Evolutionary conservation across 2,113 vertebrate species (phyloP), one percentile per base, ranked within the genome.

Genomic region (Poeciliopsis turrubarensis): DNA sequence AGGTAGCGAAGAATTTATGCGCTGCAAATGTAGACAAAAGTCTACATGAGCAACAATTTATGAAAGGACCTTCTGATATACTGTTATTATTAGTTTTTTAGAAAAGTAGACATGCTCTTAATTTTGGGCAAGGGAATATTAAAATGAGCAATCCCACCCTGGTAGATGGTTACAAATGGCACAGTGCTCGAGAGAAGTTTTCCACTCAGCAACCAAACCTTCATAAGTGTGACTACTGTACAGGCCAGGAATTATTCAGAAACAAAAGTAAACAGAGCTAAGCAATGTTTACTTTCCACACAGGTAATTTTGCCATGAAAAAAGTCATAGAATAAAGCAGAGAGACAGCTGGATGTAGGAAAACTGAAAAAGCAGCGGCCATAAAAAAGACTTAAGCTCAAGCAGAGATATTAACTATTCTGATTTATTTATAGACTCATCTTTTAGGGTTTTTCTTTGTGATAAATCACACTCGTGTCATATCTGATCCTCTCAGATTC

Each of bases 201-300:
- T 92, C 85, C 86, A 79, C 77, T 79, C 66, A 70, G 75, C 51
- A 60, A 63, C 78, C 79, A 73, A 68, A 70, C 81, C 70, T 80
- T 83, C 60, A 92, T 77, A 89, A 88, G 90, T 89, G 89, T 84
- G 81, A 91, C 86, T 89, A 83, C 89, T 90, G 90, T 89, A 87
- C 80, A 64, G 83, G 72, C 69, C 79, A 78, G 70, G 86, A 91
- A 89, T 91, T 87, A 91, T 77, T 86, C 91, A 84, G 79, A 87
- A 86, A 88, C 81, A 86, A 89, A 90, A 86, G 81, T 86, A 86
- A 90, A 91, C 85, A 86, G 78, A 75, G 82, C 72, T 83, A 61
- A 84, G 82, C 63, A 63, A 70, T 84, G 81, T 92, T 91, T 85
- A 81, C 87, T 87, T 87, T 77, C 60, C 71, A 85, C 85, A 89